Evolutionary conservation across 1,140 invertebrate genomes (phyloP).

Genomic region (Trigoniulus corallinus): DNA sequence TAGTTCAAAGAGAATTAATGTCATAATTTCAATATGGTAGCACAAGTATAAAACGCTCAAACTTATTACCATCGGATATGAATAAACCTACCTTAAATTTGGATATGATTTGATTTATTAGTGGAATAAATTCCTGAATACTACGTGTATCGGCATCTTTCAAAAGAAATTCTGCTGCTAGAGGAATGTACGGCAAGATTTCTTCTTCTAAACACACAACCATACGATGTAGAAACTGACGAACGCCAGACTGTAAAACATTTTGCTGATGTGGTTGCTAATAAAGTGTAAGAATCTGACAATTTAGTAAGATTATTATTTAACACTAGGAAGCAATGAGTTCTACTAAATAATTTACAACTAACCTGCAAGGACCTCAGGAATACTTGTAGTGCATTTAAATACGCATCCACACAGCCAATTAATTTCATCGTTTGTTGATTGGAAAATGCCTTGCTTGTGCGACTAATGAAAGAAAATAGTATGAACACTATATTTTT

Average conservation of each 20-base stretch:
- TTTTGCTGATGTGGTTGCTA: constrained; percentile 18
- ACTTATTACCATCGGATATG: not conserved
- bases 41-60: too few species aligned
- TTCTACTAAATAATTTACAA: constrained; percentile 6
- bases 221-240: constrained; percentile 40
- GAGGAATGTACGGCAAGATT: constrained; percentile 36
- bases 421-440: constrained; percentile 35
- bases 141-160: constrained; percentile 30
- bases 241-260: constrained; percentile 26
- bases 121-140: constrained; percentile 39
- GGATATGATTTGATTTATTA: constrained; percentile 39
- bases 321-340: constrained; percentile 9
- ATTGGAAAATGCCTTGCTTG: constrained; percentile 40
- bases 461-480: constrained; percentile 24
- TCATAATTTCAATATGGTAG: too few species aligned
- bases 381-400: constrained; percentile 35
- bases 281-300: constrained; percentile 1
- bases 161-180: constrained; percentile 32
- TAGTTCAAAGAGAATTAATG: too few species aligned
- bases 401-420: constrained; percentile 32
- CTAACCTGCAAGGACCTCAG: constrained; percentile 29
- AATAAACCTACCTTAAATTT: constrained; percentile 35
- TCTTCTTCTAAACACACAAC: constrained; percentile 40
- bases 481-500: not conserved
- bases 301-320: not conserved